Base-by-base conservation (phyloP, 2,888 invertebrate genomes). In the Volucella inflata region DNA sequence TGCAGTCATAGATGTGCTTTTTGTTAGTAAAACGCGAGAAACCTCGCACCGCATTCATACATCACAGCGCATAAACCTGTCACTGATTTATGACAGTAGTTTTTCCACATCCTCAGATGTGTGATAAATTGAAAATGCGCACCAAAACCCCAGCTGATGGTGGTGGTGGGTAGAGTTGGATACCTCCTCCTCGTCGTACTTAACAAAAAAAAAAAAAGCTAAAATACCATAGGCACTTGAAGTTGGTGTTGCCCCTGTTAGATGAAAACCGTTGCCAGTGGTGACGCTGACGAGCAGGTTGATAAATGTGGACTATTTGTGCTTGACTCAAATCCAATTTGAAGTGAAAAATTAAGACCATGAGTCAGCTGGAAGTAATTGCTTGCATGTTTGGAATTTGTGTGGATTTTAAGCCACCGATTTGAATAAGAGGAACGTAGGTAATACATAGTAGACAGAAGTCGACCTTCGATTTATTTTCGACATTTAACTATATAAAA, bases 71-170 rank as follows among this genome's bases (percentile, higher is more conserved):
- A 79, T 50, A 70, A 84, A 84, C 83, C 79, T 84, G 83, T 79
- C 83, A 84, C 67, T 84, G 84, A 84, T 84, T 84, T 84, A 84
- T 84, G 83, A 80, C 84, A 84, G 68, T 67, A 80, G 70, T 80
- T 84, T 75, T 80, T 80, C 75, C 75, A 75, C 80, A 80, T 80
- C 70, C 79, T 74, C 77, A 55, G 38, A 60, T 84, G 59, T 76
- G 50, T 84, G 75, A 75, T 65, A 75, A 84, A 84, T 70, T 59
- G 78, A 59, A 83, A 79, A 78, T 74, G 70, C 55, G 60, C 51
- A 12, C 67, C 50, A 8, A 46, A 36, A 55, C 48, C 30, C 42
- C 38, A 40, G 44, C n/a, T 50, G 38, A 16, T 40, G 17, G 55
- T 36, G 55, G 72, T 67, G 59, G 50, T 48, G 8, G 21, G 8